A percentile compares a stretch with the other conserved stretches of the same genome.
Conservation (phyloP, 2,888 invertebrate genomes). For the Ligdia adustata region DNA sequence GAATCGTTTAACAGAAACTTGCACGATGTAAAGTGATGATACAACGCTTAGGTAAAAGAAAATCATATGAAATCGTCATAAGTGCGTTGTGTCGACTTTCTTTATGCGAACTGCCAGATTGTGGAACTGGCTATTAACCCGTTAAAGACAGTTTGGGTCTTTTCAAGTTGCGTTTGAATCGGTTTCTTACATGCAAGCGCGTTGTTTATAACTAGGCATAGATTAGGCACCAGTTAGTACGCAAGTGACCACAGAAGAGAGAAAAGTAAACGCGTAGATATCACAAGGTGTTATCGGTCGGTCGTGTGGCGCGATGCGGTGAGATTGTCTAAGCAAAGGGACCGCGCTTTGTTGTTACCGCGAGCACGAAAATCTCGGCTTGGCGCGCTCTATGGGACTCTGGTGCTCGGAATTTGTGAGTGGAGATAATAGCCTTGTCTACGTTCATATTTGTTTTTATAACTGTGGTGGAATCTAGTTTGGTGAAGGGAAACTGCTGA, state of each 20-base stretch:
- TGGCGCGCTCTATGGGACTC: conserved; percentile 17
- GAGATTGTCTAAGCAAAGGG: conserved; percentile 60
- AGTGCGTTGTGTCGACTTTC: too few species aligned
- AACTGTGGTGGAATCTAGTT: not conserved
- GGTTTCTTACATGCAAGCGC: too few species aligned
- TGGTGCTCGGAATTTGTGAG: conserved; percentile 14
- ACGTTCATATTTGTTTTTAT: not conserved
- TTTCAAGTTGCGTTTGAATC: too few species aligned
- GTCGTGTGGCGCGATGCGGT: conserved; percentile 59
- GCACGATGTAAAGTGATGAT: too few species aligned
- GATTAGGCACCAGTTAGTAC: not conserved
- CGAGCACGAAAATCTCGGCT: conserved; percentile 33
- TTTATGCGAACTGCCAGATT: too few species aligned
- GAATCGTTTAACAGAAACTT: too few species aligned
- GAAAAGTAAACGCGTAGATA: conserved; percentile 23
- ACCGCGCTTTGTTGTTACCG: conserved; percentile 63
- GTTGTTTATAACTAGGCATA: too few species aligned
- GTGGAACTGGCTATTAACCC: too few species aligned
- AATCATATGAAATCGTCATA: too few species aligned
- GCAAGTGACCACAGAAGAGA: not conserved
- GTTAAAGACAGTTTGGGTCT: too few species aligned
- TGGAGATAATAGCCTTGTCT: conserved; percentile 12
- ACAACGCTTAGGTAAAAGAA: too few species aligned
- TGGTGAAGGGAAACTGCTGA: not conserved
- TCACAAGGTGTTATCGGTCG: conserved; percentile 36